Evolutionary conservation across 1,140 invertebrate species (phyloP).

Genomic region (Pectinophora gossypiella): DNA sequence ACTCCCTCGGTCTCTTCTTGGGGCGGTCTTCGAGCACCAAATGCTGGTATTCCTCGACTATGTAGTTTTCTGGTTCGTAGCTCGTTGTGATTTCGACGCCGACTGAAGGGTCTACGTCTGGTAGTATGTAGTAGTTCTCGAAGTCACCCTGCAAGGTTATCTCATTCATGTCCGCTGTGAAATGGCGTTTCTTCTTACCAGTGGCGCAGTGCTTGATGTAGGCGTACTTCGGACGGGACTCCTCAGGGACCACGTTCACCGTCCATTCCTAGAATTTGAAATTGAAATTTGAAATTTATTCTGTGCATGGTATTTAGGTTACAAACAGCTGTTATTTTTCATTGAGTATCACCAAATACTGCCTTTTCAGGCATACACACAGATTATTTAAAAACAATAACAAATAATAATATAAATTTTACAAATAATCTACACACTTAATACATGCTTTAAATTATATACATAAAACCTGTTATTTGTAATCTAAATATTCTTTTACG

Average conservation of each 20-base stretch:
- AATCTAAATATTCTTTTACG: too few species aligned
- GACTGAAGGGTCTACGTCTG: slow-evolving; percentile 54
- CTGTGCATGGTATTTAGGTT: too few species aligned
- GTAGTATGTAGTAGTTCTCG: slow-evolving; percentile 64
- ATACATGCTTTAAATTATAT: too few species aligned
- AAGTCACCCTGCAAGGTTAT: slow-evolving; percentile 55
- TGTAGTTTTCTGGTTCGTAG: slow-evolving; percentile 57
- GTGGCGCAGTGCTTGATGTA: slow-evolving; percentile 60
- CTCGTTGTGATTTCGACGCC: slow-evolving; percentile 59
- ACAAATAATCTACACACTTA: too few species aligned
- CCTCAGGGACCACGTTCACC: slow-evolving; percentile 58
- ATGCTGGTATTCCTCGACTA: slow-evolving; percentile 57
- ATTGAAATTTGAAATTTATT: too few species aligned
- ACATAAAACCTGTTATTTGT: too few species aligned
- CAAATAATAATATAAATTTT: too few species aligned
- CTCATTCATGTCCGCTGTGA: slow-evolving; percentile 61
- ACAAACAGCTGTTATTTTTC: too few species aligned
- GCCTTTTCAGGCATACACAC: too few species aligned
- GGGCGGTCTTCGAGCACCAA: slow-evolving; percentile 51
- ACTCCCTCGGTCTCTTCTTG: slow-evolving; percentile 37
- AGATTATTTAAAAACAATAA: too few species aligned
- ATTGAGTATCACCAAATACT: too few species aligned
- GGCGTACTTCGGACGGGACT: slow-evolving; percentile 47
- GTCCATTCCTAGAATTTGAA: slow-evolving; percentile 61
- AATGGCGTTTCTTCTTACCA: slow-evolving; percentile 59